phyloP scores from a whole-genome alignment of 2,797 vertebrate genomes.

The Siniperca obscura region DNA sequence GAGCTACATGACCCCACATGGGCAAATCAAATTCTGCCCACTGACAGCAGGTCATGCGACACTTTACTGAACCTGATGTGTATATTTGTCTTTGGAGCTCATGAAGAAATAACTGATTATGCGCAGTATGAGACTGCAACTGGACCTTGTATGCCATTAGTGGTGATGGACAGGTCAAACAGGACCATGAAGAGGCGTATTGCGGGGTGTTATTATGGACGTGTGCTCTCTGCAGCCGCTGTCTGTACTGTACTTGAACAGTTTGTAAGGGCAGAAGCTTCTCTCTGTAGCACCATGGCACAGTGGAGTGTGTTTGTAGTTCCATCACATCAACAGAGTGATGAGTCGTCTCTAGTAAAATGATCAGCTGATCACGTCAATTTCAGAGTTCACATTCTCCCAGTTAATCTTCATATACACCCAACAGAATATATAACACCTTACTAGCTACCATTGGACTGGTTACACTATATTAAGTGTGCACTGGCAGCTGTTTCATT shows the following conservation, averaged over 20 bases:
- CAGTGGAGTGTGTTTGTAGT: no score
- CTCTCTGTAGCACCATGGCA: no score
- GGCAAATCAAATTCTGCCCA: background rate
- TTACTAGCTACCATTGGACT: background rate
- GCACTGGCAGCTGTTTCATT: background rate
- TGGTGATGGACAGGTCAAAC: background rate
- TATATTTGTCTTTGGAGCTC: background rate
- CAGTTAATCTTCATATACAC: no score
- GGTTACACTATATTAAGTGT: background rate
- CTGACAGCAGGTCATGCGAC: background rate
- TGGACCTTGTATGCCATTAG: background rate
- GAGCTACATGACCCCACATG: background rate
- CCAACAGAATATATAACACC: no score
- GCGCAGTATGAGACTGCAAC: background rate
- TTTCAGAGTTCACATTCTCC: no score
- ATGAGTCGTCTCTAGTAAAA: no score
- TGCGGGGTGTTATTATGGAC: background rate
- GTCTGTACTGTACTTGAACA: no score
- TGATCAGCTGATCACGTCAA: no score
- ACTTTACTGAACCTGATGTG: background rate
- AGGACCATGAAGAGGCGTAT: background rate
- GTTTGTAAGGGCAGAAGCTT: no score
- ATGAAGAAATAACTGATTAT: background rate
- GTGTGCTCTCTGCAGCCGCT: background rate
- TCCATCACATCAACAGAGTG: no score